Evolutionary conservation across 2,797 vertebrate genomes (phyloP), one percentile per base, ranked within the genome.

Genomic region (Buceros bicornis): DNA sequence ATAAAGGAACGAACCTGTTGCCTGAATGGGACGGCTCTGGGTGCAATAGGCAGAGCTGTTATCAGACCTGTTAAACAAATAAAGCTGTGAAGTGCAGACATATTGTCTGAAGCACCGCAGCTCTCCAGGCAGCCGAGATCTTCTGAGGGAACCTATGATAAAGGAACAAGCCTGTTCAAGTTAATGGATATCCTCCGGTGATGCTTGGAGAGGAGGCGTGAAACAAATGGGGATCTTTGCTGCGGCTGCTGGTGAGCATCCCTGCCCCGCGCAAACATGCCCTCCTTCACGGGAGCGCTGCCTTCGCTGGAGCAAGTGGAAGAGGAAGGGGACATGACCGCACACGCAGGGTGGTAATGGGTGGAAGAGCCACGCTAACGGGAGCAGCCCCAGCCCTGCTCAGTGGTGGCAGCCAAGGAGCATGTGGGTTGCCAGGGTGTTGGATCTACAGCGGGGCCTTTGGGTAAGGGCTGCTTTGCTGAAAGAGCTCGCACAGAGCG

Each of bases 21-120:
- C 87, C 80, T 88, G 94, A 51, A 5, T 1, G 31, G 82, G 76
- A 33, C 2, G 1, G 66, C 90, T 87, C 81, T 71, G 16, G 16
- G 77, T 77, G 96, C 85, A 62, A 67, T 50, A 56, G 93, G 85
- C 95, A 95, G 91, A 57, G 87, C 96, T 90, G 91, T 89, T 97
- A 95, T 96, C 96, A 91, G 94, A 31, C 72, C 94, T 90, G 94
- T 86, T 95, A 86, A 86, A 93, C 89, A 93, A 94, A 95, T 72
- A 91, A 58, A 97, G 77, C 96, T 84, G 82, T 89, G 95, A 94
- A 95, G 94, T 82, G 87, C 91, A 95, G 94, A 95, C 94, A 53
- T 19, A 57, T n/a, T 83, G 77, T 90, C 85, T 93, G 91, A 90
- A 73, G 82, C 76, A 53, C 61, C 16, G 3, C 35, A 6, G 77